A percentile compares a stretch with the other conserved stretches of the same genome.
phyloP scores from a whole-genome alignment of 2,113 vertebrate genomes.

The Xyrauchen texanus region DNA sequence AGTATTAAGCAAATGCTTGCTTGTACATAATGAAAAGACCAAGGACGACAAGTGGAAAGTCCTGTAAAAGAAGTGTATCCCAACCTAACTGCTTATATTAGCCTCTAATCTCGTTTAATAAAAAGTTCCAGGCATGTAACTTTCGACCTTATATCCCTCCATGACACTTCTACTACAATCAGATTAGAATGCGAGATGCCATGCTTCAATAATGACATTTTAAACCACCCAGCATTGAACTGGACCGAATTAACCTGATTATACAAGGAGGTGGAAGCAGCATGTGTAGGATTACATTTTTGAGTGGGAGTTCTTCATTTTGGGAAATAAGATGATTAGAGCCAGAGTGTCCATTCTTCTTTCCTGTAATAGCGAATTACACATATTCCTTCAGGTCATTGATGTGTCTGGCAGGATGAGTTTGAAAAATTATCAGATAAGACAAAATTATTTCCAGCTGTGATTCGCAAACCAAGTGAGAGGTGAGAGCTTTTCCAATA shows the following conservation, averaged over 20 bases:
- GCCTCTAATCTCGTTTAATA: background rate
- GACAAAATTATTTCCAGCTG: constrained; percentile 38
- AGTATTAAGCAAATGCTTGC: constrained; percentile 7
- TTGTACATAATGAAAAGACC: background rate
- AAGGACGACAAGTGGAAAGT: background rate
- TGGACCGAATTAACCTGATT: constrained; percentile 34
- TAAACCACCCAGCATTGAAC: constrained; percentile 7
- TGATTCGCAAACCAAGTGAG: constrained; percentile 28
- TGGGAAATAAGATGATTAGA: constrained; percentile 30
- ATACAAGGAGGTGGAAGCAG: constrained; percentile 27
- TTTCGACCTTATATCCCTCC: background rate
- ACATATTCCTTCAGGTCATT: constrained; percentile 20
- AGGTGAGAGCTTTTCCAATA: constrained; percentile 12
- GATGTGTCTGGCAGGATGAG: constrained; percentile 9
- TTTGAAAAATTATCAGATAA: constrained; percentile 32
- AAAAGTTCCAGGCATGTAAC: constrained; percentile 11
- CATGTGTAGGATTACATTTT: constrained; percentile 19
- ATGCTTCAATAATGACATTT: constrained; percentile 34
- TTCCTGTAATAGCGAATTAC: constrained; percentile 24
- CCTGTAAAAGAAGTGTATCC: background rate
- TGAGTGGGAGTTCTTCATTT: constrained; percentile 31
- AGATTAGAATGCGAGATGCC: constrained; percentile 20
- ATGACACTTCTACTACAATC: constrained; percentile 28
- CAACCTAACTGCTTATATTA: background rate
- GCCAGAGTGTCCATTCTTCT: constrained; percentile 6